Percentiles rank a stretch among this genome's conserved stretches.
Evolutionary conservation across 2,113 vertebrate genomes (phyloP).

Genomic region (Varanus komodoensis): DNA sequence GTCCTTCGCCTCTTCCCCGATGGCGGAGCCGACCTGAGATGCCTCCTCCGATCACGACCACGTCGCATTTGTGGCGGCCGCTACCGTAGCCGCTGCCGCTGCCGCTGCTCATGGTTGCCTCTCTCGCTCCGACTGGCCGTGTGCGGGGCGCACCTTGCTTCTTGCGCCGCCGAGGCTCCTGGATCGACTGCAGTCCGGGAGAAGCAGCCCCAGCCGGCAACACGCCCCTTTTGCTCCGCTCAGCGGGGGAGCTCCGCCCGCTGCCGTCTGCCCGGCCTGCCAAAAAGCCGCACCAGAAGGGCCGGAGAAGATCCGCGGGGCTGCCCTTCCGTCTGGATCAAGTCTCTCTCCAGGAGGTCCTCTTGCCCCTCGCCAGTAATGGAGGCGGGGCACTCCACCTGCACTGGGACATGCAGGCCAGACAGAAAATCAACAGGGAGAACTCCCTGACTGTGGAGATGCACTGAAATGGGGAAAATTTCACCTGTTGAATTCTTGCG

Average conservation of each 20-base stretch:
- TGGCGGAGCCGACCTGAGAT: slow-evolving; percentile 87
- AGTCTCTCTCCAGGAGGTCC: too few relatives aligned
- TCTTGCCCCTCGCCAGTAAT: not conserved
- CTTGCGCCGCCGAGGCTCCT: not conserved
- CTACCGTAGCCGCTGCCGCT: slow-evolving; percentile 59
- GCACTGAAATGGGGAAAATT: not conserved
- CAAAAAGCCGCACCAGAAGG: too few relatives aligned
- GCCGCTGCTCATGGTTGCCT: slow-evolving; percentile 82
- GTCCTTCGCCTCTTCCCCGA: rapidly evolving
- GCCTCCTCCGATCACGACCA: slow-evolving; percentile 91
- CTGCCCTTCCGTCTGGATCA: too few relatives aligned
- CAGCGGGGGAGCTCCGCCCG: slow-evolving; percentile 52
- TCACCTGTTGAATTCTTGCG: not conserved
- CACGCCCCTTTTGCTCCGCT: slow-evolving; percentile 36
- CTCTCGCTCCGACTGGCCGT: not conserved
- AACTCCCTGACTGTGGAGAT: not conserved
- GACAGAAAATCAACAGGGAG: not conserved
- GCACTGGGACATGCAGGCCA: not conserved
- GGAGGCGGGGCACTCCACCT: not conserved
- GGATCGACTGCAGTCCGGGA: not conserved
- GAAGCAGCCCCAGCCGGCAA: not conserved
- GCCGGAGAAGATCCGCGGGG: not conserved
- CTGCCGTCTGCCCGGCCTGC: not conserved
- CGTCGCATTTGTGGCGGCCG: slow-evolving; percentile 86
- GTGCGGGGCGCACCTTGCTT: not conserved